Evolutionary conservation across 2,888 invertebrate genomes (phyloP), one percentile per base, ranked within the genome.

Genomic region (Chaitophorus viminalis): DNA sequence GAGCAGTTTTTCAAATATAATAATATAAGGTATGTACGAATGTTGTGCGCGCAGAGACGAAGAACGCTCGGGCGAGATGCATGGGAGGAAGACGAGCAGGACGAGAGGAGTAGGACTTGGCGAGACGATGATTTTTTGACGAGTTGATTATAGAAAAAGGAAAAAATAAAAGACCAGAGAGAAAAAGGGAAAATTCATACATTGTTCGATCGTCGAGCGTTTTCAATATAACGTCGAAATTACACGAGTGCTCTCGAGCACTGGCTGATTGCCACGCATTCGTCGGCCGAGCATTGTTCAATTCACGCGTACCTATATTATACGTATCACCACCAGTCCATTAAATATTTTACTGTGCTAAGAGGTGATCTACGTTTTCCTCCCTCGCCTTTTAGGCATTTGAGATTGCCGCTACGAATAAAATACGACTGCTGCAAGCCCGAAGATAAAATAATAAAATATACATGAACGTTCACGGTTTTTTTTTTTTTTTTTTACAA

Each of bases 201-300:
- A 25, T 36, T n/a, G n/a, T n/a, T 79, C 60, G 36, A 65, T 65
- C 29, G 65, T 68, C 29, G 65, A 21, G 8, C 14, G 46, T 46
- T 46, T 46, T 46, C 46, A 46, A 46, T 46, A 60, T 14, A 78
- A 78, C 33, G 1, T 25, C 60, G 17, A 79, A 46, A 46, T 46
- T 46, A 81, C 21, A 39, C 79, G 39, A 81, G n/a, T 29, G 65
- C 36, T 29, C 65, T 81, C n/a, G 39, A 81, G 29, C 39, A 81
- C 17, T 81, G n/a, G 79, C 36, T 81, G 79, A 81, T 68, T 81
- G 65, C 79, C 79, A 81, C n/a, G 52, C 11, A 29, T 65, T 81
- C 65, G 77, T 77, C 31, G 29, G 65, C 6, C 65, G 29, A 36
- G 21, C 18, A 68, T 81, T 81, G 79, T 81, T 81, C 65, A 52